Evolutionary conservation across 2,113 vertebrate species (phyloP), one percentile per base, ranked within the genome.

Genomic region (Lampris incognitus): DNA sequence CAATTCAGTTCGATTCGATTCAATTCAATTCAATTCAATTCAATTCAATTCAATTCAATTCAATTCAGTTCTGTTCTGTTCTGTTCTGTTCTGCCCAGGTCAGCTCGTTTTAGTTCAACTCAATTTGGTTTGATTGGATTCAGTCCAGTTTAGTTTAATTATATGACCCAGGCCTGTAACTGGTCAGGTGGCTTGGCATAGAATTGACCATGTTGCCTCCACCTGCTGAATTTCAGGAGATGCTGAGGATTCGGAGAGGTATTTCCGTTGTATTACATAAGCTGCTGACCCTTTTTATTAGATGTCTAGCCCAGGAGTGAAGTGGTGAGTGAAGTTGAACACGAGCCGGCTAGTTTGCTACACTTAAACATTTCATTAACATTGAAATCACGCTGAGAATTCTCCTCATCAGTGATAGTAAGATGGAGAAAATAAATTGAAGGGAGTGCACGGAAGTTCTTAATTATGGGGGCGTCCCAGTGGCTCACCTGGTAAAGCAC

Each of bases 111-210:
- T 24, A 24, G 24, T 24, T 24, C 24, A 24, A 24, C 24, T 24
- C 24, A 24, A 24, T 24, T 24, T 24, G 24, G 24, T 24, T 24
- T 24, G 24, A 24, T 24, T 24, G 24, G 24, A 24, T 24, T 24
- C 24, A 24, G 24, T 24, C 24, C 24, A 24, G 1, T 55, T 55
- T 55, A 55, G 4, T 46, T 5, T 46, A 55, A 55, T 10, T n/a
- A n/a, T 55, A 46, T 46, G 4, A 5, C 6, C 13, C 42, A 7
- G 13, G 41, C 2, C 5, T 46, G 6, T 46, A 36, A 7, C 61
- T 41, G 39, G 42, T 3, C 83, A 82, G 82, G 55, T 85, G 84
- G 79, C 78, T 83, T 84, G 86, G 85, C 85, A 73, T 42, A 48
- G 69, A 50, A 60, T 66, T 65, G 41, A 58, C 68, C 71, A 79